These are phyloP conservation scores for Xenopus laevis DNA, from an alignment of 2,113 vertebrate genomes.

Conservation along the genomic window DNA sequence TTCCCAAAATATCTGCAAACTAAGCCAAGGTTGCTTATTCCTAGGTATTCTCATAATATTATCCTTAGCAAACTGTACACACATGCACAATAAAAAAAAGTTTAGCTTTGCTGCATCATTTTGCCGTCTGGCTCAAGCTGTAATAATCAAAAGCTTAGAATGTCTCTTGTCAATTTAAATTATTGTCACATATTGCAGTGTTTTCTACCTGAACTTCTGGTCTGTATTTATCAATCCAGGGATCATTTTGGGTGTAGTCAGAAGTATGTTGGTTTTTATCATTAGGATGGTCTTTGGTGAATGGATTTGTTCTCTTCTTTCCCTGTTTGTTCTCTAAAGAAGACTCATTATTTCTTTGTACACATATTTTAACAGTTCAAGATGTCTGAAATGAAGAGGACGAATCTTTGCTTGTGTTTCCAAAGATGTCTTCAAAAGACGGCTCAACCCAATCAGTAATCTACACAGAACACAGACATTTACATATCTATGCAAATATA, in stretches of 20 bases:
- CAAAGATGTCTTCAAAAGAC: conserved; percentile 72
- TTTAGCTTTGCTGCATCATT: too few relatives aligned
- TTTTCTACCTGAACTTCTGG: conserved; percentile 75
- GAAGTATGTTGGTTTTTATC: conserved; percentile 38
- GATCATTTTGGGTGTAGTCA: conserved; percentile 58
- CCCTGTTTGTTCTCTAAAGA: conserved; percentile 47
- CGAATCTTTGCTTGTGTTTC: conserved; percentile 37
- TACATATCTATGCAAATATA: background rate
- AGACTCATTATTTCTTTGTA: conserved; percentile 46
- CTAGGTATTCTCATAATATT: too few relatives aligned
- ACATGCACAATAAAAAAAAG: too few relatives aligned
- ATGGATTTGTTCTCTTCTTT: conserved; percentile 61
- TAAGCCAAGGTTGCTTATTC: too few relatives aligned
- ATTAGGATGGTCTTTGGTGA: conserved; percentile 41
- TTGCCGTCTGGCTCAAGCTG: too few relatives aligned
- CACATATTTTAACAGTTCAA: conserved; percentile 46
- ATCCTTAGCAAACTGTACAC: too few relatives aligned
- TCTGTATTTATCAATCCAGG: conserved; percentile 84
- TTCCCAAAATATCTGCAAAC: too few relatives aligned
- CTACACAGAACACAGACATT: conserved; percentile 42
- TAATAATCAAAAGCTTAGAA: too few relatives aligned
- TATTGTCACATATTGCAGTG: background rate
- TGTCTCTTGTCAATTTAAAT: too few relatives aligned
- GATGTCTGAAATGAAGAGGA: conserved; percentile 43
- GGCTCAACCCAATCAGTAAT: conserved; percentile 70